A percentile compares a stretch with the other conserved stretches of the same genome.
Evolutionary conservation across 1,140 invertebrate genomes (phyloP).

Genomic region (Drosophila willistoni): DNA sequence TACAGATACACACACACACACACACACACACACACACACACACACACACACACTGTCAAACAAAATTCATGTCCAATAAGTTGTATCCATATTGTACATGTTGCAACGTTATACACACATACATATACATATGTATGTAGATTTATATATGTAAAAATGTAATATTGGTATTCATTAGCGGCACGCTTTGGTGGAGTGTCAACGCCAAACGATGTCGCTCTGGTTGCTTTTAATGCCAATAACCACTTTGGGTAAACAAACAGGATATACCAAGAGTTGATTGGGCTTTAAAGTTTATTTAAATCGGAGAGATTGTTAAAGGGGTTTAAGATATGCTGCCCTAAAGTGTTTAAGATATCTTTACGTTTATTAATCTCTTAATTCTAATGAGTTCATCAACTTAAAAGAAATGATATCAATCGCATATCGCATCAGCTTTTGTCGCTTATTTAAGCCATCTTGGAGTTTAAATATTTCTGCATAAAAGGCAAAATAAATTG

Average conservation of each 20-base stretch:
- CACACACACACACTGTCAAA: constrained; percentile 4
- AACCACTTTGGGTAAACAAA: constrained; percentile 13
- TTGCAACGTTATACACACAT: constrained; percentile 8
- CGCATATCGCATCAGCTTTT: too few species aligned
- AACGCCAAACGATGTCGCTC: constrained; percentile 42
- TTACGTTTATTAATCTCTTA: too few species aligned
- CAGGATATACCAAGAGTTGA: background rate
- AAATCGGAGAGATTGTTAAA: too few species aligned
- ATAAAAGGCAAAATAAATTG: too few species aligned
- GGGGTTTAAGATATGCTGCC: too few species aligned
- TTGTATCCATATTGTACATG: constrained; percentile 50
- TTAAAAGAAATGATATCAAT: too few species aligned
- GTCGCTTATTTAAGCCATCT: too few species aligned
- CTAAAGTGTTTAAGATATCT: too few species aligned
- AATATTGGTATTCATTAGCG: constrained; percentile 49
- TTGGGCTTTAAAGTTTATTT: background rate
- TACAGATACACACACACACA: constrained; percentile 39
- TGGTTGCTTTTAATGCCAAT: constrained; percentile 38
- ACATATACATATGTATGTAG: constrained; percentile 19
- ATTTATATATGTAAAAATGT: constrained; percentile 25
- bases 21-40: constrained; percentile 22
- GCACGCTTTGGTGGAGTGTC: constrained; percentile 53
- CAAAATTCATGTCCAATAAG: constrained; percentile 9
- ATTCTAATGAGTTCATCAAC: too few species aligned
- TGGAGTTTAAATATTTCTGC: too few species aligned